phyloP scores from a whole-genome alignment of 2,888 invertebrate genomes.

The Linyphia triangularis region DNA sequence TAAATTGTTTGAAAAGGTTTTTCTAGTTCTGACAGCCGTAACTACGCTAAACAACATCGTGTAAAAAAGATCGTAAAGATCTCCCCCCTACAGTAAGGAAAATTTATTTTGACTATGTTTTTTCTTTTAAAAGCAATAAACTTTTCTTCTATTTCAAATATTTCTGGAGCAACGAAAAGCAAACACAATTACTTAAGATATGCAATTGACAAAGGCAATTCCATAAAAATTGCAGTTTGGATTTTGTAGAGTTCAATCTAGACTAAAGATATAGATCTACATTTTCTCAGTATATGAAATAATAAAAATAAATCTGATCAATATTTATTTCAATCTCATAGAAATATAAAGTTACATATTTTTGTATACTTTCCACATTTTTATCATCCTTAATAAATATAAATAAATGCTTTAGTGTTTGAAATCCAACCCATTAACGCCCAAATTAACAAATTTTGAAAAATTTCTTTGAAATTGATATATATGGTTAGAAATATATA shows the following conservation, averaged over 20 bases:
- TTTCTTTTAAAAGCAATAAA: constrained; percentile 20
- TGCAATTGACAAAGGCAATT: constrained; percentile 36
- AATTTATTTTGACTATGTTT: constrained; percentile 6
- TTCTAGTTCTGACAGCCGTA: constrained; percentile 1
- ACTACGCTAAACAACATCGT: constrained; percentile 4
- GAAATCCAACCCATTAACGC: no score
- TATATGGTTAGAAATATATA: no score
- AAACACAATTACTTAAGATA: constrained; percentile 43
- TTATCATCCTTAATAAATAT: no score
- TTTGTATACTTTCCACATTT: no score
- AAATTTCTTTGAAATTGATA: no score
- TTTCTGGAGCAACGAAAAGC: constrained; percentile 10
- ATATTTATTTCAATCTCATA: no score
- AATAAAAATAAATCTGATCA: no score
- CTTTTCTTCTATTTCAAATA: constrained; percentile 6
- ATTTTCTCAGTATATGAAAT: constrained; percentile 20
- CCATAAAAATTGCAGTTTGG: constrained; percentile 39
- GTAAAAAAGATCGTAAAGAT: constrained; percentile 25
- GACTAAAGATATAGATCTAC: not conserved
- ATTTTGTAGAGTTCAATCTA: constrained; percentile 10
- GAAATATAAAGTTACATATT: no score
- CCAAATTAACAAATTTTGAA: no score
- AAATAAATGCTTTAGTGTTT: no score
- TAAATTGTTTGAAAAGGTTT: constrained; percentile 35
- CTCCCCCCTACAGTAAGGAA: not conserved